phyloP scores from a whole-genome alignment of 2,797 vertebrate genomes.

The Tauraco hartlaubi region DNA sequence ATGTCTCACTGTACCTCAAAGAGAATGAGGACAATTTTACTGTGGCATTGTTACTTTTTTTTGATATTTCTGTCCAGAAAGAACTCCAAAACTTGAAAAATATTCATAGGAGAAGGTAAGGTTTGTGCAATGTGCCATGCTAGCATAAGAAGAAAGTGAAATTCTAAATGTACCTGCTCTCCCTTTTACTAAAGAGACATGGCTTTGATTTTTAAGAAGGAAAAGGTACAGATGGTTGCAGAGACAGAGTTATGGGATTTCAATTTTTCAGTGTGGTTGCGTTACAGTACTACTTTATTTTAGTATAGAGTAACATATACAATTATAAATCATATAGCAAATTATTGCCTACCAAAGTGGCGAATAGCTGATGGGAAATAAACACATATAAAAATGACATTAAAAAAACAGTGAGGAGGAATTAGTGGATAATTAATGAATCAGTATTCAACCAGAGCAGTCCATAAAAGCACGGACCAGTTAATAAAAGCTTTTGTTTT shows the following conservation, averaged over 20 bases:
- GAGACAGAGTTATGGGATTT: neutral
- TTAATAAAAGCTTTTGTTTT: neutral
- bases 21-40: neutral
- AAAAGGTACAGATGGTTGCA: neutral
- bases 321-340: neutral
- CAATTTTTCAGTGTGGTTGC: neutral
- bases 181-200: neutral
- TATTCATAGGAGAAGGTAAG: neutral
- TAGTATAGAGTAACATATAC: neutral
- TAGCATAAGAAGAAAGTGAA: neutral
- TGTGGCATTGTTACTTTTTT: neutral
- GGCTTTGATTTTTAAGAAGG: neutral
- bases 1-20: neutral
- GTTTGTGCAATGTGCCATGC: neutral
- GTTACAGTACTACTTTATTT: neutral
- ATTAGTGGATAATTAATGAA: neutral
- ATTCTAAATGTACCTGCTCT: neutral
- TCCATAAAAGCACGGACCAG: neutral
- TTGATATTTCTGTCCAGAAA: neutral
- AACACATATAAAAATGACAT: neutral
- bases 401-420: neutral
- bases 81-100: neutral
- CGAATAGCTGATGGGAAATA: neutral
- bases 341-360: neutral
- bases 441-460: neutral